Base-by-base conservation (phyloP, 2,797 vertebrate species). In the Melanogrammus aeglefinus region DNA sequence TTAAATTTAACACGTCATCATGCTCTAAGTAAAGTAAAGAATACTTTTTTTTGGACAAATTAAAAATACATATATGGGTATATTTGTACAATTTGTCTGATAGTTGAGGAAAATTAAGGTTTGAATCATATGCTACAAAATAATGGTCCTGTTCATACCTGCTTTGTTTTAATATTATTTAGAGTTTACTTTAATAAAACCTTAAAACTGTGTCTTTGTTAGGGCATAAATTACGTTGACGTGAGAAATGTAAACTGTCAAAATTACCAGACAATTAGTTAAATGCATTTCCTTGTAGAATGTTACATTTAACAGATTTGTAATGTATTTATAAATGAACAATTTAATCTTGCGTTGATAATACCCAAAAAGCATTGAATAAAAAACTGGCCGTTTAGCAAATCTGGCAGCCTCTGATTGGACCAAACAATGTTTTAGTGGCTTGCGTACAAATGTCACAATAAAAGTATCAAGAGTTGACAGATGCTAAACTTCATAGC, bases 371-470 rank as follows among this genome's bases (percentile, higher is more conserved):
- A 18, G 21, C 1, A 51, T 51, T 51, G 47, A 51, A 18, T 51
- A 51, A 44, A 44, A 4, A 57, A 18, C 3, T 39, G 10, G 3
- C 16, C 29, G 13, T 29, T 84, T 81, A 75, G 85, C 66, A 85
- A 91, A 93, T 92, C 77, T 91, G 92, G 83, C 90, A 92, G 80
- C 76, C 76, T 74, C 83, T 24, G 73, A 92, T 92, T 93, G 91
- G 92, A 77, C 81, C 8, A 8, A 8, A 33, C 21, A 16, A 16
- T 36, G 21, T 77, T 75, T 3, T 12, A 27, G 86, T 82, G 90
- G 83, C 29, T 51, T 80, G 72, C 0, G 6, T 1, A 10, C 0
- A 0, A 9, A 6, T 83, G 90, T 89, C 90, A 84, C 0, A 90
- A 83, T 90, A 91, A 87, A 87, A 44, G 35, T 18, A 72, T 16